Percentiles rank a stretch among this genome's conserved stretches.
phyloP scores from a whole-genome alignment of 2,113 vertebrate genomes.

The Monopterus albus region DNA sequence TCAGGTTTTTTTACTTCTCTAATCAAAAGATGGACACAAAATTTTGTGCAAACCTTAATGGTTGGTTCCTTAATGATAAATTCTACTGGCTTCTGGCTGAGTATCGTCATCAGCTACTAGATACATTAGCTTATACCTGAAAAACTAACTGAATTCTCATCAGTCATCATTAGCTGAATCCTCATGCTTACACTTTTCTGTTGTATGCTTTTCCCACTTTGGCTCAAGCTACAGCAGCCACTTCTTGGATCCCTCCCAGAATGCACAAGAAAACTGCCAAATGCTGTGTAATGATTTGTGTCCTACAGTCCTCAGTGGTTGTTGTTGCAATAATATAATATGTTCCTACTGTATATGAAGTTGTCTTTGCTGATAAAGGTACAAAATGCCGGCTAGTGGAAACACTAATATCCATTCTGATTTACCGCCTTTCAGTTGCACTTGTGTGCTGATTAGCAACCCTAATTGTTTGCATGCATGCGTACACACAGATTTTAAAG shows the following conservation, averaged over 20 bases:
- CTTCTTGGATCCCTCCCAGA: background rate
- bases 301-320: background rate
- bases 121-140: too few relatives aligned
- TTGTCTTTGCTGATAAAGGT: background rate
- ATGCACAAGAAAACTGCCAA: background rate
- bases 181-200: too few relatives aligned
- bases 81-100: too few relatives aligned
- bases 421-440: constrained; percentile 16
- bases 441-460: constrained; percentile 14
- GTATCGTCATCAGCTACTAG: too few relatives aligned
- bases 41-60: too few relatives aligned
- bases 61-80: too few relatives aligned
- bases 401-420: background rate
- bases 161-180: too few relatives aligned
- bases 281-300: background rate
- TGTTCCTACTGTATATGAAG: background rate
- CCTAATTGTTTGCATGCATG: background rate
- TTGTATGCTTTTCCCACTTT: too few relatives aligned
- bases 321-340: background rate
- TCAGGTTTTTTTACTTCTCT: too few relatives aligned
- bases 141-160: too few relatives aligned
- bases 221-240: background rate
- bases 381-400: background rate
- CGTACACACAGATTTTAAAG: background rate
- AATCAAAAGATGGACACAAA: too few relatives aligned